Evolutionary conservation across 2,888 invertebrate species (phyloP).

Genomic region (Pollenia griseotomentosa): DNA sequence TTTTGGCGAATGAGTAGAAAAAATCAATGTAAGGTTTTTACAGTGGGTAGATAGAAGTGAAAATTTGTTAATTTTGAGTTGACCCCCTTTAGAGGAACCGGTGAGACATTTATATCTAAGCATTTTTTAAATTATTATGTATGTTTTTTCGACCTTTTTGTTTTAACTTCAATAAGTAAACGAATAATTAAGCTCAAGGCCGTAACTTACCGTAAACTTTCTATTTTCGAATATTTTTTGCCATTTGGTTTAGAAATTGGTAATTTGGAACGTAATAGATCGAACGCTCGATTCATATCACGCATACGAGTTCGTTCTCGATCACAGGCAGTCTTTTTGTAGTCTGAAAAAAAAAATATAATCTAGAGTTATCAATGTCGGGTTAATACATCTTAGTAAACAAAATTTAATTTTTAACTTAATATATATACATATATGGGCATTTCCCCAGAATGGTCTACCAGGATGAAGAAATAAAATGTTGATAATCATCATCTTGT

Average conservation of each 20-base stretch:
- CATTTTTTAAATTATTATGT: neutral
- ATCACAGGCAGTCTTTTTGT: slow-evolving; percentile 93
- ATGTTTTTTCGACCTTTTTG: too few species aligned
- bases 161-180: too few species aligned
- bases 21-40: neutral
- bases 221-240: slow-evolving; percentile 94
- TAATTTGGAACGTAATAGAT: slow-evolving; percentile 89
- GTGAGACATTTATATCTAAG: neutral
- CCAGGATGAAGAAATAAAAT: too few species aligned
- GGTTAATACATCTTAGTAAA: neutral
- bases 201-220: slow-evolving; percentile 90
- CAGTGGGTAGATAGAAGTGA: too few species aligned
- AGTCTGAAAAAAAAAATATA: slow-evolving; percentile 85
- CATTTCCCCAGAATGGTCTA: too few species aligned
- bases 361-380: neutral
- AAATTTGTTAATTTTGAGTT: too few species aligned
- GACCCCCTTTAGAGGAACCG: too few species aligned
- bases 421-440: too few species aligned
- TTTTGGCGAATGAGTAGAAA: too few species aligned
- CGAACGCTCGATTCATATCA: slow-evolving; percentile 94
- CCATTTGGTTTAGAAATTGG: slow-evolving; percentile 92
- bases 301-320: slow-evolving; percentile 93
- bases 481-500: too few species aligned
- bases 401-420: neutral
- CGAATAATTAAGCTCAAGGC: too few species aligned